Base-by-base conservation (phyloP, 2,113 vertebrate genomes). In the Sebastes schlegelii region DNA sequence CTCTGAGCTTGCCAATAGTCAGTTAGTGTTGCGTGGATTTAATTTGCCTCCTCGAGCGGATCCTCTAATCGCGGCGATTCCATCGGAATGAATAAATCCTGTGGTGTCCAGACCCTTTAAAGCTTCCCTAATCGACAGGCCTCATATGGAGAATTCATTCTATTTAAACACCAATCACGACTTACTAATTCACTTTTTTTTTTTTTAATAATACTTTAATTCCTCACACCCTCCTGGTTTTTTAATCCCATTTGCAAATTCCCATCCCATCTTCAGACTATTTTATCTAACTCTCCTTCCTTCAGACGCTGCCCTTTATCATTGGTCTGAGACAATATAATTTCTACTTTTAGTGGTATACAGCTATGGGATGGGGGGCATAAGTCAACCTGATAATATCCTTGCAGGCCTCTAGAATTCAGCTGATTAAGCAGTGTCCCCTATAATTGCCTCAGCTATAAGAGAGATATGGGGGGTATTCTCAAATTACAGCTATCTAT, bases 391-490 rank as follows among this genome's bases (percentile, higher is more conserved):
- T 54, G 86, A 89, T 77, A 89, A 88, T 68, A 72, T 85, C 80
- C 81, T 83, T 71, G 51, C 54, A 57, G 21, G 34, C 61, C 14
- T 78, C 62, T 16, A 58, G 51, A 82, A 86, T 93, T 54, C 11
- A 67, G 88, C 82, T 90, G 87, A 93, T 84, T 52, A 88, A 86
- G 89, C 89, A 88, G 34, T 81, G 60, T 80, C 9, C 67, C 42
- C 40, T 78, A 52, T 83, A 82, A 86, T 79, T 86, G 85, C 73
- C 55, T 74, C 3, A 23, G 70, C 55, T 69, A 8, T 72, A 66
- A 60, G 75, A 83, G 76, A 83, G 26, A 80, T 77, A 77, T 13
- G 72, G 26, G 34, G 13, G 66, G 65, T 67, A 71, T 79, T 66
- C 63, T 68, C 79, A 51, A 87, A 79, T 80, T 68, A 74, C 16